Evolutionary conservation across 1,140 invertebrate genomes (phyloP).

Genomic region (Hycleus phaleratus): DNA sequence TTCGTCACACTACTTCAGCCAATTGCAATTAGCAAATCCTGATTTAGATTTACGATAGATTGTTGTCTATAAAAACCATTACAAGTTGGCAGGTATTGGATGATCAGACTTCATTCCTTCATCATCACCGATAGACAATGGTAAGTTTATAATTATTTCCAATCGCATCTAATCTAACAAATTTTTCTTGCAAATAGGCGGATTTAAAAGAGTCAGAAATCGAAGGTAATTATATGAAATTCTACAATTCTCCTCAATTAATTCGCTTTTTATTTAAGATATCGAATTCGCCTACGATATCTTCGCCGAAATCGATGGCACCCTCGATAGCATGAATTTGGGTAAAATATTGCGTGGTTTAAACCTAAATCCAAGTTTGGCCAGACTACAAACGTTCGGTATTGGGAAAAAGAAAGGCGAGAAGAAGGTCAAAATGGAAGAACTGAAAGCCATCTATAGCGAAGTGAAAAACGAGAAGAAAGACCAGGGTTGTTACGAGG

Average conservation of each 20-base stretch:
- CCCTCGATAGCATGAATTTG: slow-evolving; percentile 27
- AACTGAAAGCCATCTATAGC: slow-evolving; percentile 63
- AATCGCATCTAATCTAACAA: background rate
- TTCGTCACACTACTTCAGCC: slow-evolving; percentile 3
- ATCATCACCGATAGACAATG: background rate
- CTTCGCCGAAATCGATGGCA: slow-evolving; percentile 22
- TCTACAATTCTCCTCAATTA: background rate
- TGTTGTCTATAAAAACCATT: slow-evolving; percentile 17
- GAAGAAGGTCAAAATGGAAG: slow-evolving; percentile 56
- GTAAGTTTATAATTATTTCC: slow-evolving; percentile 1
- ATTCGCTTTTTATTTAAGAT: slow-evolving; percentile 19
- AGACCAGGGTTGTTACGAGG: slow-evolving; percentile 64
- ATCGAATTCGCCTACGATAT: slow-evolving; percentile 32
- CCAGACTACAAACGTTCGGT: slow-evolving; percentile 29
- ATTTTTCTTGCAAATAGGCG: slow-evolving; percentile 9
- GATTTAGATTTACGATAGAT: slow-evolving; percentile 16
- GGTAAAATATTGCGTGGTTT: slow-evolving; percentile 25
- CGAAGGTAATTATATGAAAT: slow-evolving; percentile 28
- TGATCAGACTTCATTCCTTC: slow-evolving; percentile 3
- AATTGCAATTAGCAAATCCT: slow-evolving; percentile 12
- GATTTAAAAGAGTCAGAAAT: slow-evolving; percentile 33
- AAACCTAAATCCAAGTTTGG: slow-evolving; percentile 34
- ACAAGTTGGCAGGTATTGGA: background rate
- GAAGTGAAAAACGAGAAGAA: slow-evolving; percentile 56
- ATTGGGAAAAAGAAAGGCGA: slow-evolving; percentile 27